Base-by-base conservation (phyloP, 2,888 invertebrate species). In the Merodon equestris region DNA sequence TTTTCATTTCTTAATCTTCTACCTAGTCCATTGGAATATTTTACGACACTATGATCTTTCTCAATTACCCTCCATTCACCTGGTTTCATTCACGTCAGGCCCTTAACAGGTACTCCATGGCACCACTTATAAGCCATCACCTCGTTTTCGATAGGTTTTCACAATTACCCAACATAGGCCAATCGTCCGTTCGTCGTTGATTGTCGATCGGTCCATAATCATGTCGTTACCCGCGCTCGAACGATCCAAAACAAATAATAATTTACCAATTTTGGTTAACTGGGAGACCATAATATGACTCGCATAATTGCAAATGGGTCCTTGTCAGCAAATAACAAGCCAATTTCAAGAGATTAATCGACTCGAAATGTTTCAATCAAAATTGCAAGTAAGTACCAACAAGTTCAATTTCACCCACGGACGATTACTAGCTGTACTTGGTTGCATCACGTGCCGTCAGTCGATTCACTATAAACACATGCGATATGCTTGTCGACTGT, bases 341-440 rank as follows among this genome's bases (percentile, higher is more conserved):
- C 79, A 79, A 73, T 77, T 63, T 27, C 27, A n/a, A n/a, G 5
- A 47, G 57, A 63, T 75, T 63, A 63, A 45, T 50, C 17, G 17
- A 13, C 42, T 15, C 64, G 38, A 70, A 66, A 73, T 72, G 61
- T 67, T 77, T 77, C 73, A 77, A 77, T 77, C 77, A 77, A 73
- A 77, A 68, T 7, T 27, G 27, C 7, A n/a, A n/a, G 17, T 77
- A 72, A 77, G 56, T 67, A 60, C 60, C 61, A n/a, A n/a, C n/a
- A n/a, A n/a, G n/a, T 48, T 34, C 19, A 42, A 71, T 76, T 76
- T 60, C 44, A 66, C 66, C 50, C 47, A 48, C 1, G 54, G 42
- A 48, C n/a, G n/a, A 10, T 40, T 40, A n/a, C n/a, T n/a, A 36
- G 36, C 36, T 36, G n/a, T n/a, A n/a, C n/a, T n/a, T n/a, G n/a